Conservation (phyloP, 2,113 vertebrate species). For the Hippolais icterina region DNA sequence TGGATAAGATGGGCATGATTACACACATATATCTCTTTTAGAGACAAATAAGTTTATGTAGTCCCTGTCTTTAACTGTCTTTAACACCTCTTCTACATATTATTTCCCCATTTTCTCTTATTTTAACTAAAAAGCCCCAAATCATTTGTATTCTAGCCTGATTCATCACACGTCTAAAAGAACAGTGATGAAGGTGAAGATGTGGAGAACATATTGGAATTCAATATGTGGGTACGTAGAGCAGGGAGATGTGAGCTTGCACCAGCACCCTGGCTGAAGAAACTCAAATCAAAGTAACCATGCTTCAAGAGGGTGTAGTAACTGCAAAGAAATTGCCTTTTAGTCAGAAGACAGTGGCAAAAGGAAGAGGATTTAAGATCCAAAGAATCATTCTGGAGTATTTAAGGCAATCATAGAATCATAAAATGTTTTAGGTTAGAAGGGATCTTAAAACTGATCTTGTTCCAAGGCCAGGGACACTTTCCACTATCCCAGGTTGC, state of each 20-base stretch:
- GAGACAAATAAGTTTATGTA: background rate
- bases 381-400: background rate
- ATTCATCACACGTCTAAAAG: background rate
- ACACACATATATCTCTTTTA: rapidly evolving
- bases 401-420: background rate
- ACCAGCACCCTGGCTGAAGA: background rate
- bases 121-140: background rate
- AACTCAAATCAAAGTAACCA: rapidly evolving
- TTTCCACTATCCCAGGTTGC: rapidly evolving
- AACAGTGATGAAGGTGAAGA: background rate
- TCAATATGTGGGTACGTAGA: rapidly evolving
- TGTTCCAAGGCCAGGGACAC: background rate
- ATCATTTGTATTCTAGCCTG: background rate
- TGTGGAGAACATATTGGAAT: background rate
- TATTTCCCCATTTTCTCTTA: background rate
- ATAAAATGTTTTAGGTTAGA: background rate
- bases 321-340: background rate
- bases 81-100: background rate
- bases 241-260: background rate
- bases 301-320: background rate
- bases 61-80: no score
- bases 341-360: background rate
- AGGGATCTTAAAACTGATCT: background rate
- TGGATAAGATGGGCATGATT: background rate
- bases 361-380: background rate